These are phyloP conservation scores for Neoaliturus tenellus DNA, from an alignment of 2,888 invertebrate genomes.

Conservation along the genomic window DNA sequence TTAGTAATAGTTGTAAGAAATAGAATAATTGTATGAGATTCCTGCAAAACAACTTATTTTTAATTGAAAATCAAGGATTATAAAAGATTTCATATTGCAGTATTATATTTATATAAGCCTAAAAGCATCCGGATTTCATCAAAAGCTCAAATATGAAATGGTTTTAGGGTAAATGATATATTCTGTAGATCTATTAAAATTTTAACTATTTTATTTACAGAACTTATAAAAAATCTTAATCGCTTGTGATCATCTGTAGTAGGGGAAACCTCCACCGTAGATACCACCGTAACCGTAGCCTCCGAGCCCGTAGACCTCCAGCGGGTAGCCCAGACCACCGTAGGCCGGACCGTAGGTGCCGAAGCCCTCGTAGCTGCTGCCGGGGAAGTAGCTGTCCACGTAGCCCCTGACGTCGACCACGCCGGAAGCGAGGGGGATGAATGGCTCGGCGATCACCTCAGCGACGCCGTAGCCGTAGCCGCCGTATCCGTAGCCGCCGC, in stretches of 20 bases:
- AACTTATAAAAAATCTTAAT: not conserved
- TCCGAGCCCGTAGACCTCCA: not conserved
- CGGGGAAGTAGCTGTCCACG: slow-evolving; percentile 41
- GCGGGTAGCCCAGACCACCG: slow-evolving; percentile 40
- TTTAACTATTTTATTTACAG: slow-evolving; percentile 2
- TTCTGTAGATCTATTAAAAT: no score
- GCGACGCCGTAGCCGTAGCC: slow-evolving; percentile 3
- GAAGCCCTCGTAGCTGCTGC: slow-evolving; percentile 36
- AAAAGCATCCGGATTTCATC: no score
- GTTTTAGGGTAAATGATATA: no score
- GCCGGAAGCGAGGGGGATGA: slow-evolving; percentile 17
- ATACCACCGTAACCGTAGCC: not conserved
- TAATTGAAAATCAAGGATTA: no score
- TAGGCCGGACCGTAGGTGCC: slow-evolving; percentile 39
- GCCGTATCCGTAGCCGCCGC: not conserved
- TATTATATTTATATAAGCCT: no score
- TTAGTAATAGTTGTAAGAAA: no score
- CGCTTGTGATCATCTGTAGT: not conserved
- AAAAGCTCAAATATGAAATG: no score
- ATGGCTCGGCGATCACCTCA: slow-evolving; percentile 26
- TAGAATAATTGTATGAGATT: no score
- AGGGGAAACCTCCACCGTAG: not conserved
- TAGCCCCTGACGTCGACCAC: slow-evolving; percentile 12
- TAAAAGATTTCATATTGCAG: no score
- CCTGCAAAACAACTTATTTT: no score